phyloP scores from a whole-genome alignment of 2,113 vertebrate species.

The Limnothrissa miodon region DNA sequence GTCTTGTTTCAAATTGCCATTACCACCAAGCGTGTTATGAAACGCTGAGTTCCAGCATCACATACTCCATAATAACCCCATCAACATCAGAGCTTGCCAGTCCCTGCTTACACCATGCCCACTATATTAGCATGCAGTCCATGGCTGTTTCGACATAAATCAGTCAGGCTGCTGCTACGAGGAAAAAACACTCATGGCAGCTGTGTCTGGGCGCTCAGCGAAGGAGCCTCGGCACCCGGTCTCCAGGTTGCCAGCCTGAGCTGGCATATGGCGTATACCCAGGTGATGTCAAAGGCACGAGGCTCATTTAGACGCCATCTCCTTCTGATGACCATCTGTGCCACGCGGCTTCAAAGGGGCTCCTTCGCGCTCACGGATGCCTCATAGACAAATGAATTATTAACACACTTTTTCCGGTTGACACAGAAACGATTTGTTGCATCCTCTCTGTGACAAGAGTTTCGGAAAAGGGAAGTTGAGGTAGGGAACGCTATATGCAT shows the following conservation, averaged over 20 bases:
- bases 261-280: slow-evolving; percentile 70
- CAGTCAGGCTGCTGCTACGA: slow-evolving; percentile 14
- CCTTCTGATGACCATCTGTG: slow-evolving; percentile 73
- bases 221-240: not conserved
- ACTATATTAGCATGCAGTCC: slow-evolving; percentile 60
- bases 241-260: slow-evolving; percentile 56
- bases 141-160: slow-evolving; percentile 34
- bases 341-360: slow-evolving; percentile 64
- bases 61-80: slow-evolving; percentile 8
- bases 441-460: slow-evolving; percentile 29
- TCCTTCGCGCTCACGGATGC: slow-evolving; percentile 38
- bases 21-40: slow-evolving; percentile 12
- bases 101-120: slow-evolving; percentile 38
- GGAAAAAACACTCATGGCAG: slow-evolving; percentile 29
- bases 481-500: not conserved
- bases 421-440: slow-evolving; percentile 61
- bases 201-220: slow-evolving; percentile 21
- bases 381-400: slow-evolving; percentile 67
- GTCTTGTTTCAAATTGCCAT: not conserved
- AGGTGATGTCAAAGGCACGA: slow-evolving; percentile 64
- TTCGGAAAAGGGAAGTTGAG: not conserved
- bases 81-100: slow-evolving; percentile 11
- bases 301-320: slow-evolving; percentile 49
- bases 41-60: not conserved
- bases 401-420: slow-evolving; percentile 60